Evolutionary conservation across 2,888 invertebrate genomes (phyloP), one percentile per base, ranked within the genome.

Genomic region (Dichetophora obliterata): DNA sequence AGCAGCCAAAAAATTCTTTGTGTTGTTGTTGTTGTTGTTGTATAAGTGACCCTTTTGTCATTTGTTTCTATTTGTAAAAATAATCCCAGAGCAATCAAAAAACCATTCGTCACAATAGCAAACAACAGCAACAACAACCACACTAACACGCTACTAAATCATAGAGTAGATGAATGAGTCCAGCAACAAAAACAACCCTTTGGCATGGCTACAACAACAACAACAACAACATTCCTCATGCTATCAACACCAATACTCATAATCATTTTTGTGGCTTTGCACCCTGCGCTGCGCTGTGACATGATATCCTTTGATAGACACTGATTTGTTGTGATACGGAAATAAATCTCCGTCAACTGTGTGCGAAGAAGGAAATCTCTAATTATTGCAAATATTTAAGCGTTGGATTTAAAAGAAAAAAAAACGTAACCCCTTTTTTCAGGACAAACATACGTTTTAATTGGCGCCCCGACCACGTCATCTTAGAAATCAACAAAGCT

Each of bases 201-300:
- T 72, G 22, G 6, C n/a, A 27, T 11, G 34, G 19, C 14, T 19
- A n/a, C 43, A 19, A 68, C 48, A 68, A 48, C 68, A 68, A 50
- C 24, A 24, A 68, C 14, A 48, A 5, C 43, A 37, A 22, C 11
- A 37, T 5, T 16, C 5, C 27, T 11, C 3, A 48, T 48, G 59
- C 24, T 61, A 72, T 57, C 71, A 72, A 43, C 72, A 71, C 57
- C 48, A 75, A 80, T 77, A 66, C 78, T 77, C 80, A 80, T 82
- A 80, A 80, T 82, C 79, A 81, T 82, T 72, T 79, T 76, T 81
- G 81, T 79, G 80, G 80, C 79, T 81, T 82, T 80, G 54, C 77
- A 81, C 80, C 78, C 78, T 50, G 68, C 77, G 16, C 16, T 31
- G 31, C 27, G 16, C 63, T 31, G 27, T 31, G 63, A n/a, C 54